Evolutionary conservation across 35 echinoderm and acorn worm species (phyloP), one percentile per base, ranked within the genome.

Genomic region (Apostichopus parvimensis): DNA sequence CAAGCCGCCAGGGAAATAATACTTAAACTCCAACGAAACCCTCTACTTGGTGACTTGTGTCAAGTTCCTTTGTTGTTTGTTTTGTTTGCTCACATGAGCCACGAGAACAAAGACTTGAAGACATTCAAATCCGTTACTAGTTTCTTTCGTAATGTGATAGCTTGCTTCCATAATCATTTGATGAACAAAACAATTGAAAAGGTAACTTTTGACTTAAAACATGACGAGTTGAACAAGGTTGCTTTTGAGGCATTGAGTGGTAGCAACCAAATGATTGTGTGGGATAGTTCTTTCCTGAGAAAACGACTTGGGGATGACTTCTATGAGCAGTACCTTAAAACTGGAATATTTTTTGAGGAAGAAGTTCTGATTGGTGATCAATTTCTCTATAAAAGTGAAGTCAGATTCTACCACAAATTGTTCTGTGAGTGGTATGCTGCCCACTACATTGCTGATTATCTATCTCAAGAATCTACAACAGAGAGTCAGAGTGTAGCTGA

Each of bases 341-440:
- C 55, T 6, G 81, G 81, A 9, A 85, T 85, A 26, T 54, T 85
- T 5, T 9, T 85, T 11, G 81, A 85, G 11, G 81, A 85, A 54
- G 54, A 56, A 6, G 81, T 55, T 10, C 20, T 85, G 58, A 60
- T 5, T 60, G 9, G 55, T 12, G 54, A 15, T 8, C 15, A 12
- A 26, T 6, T 45, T 25, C 5, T 6, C 5, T 62, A 87, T 17
- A 65, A 87, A 45, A 87, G 5, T 21, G 24, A 87, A 66, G 64
- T 87, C 9, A 57, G 85, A 17, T 87, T 87, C 24, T 87, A 87
- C 23, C 85, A 87, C 64, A 87, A 87, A 11, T 59, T 87, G 85
- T 87, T 87, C 6, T 62, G 57, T 71, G 85, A 87, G 64, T 87
- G 85, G 85, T 87, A 87, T 45, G 85, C 85, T 14, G 85, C 85